Evolutionary conservation across 2,113 vertebrate species (phyloP).

Genomic region (Phycodurus eques): DNA sequence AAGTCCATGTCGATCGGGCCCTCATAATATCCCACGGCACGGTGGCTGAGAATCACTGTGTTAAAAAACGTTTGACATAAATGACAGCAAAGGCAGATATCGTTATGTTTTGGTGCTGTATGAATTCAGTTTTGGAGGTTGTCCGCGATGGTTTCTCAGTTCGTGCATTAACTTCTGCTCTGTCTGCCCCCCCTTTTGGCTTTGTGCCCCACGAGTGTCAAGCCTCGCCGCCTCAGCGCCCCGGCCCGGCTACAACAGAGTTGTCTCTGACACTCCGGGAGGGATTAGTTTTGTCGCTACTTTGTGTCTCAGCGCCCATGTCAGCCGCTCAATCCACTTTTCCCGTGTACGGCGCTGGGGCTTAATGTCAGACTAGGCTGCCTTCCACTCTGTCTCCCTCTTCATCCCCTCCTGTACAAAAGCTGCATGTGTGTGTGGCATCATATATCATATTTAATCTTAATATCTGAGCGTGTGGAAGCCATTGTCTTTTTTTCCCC

Average conservation of each 20-base stretch:
- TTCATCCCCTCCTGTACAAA: constrained; percentile 33
- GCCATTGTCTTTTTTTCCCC: constrained; percentile 15
- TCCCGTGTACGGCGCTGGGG: constrained; percentile 47
- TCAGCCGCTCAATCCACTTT: constrained; percentile 68
- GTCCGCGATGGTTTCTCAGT: not conserved
- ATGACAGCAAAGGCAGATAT: too few species aligned
- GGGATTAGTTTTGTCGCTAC: constrained; percentile 68
- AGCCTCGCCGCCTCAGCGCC: constrained; percentile 4
- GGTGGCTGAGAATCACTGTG: too few species aligned
- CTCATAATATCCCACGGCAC: too few species aligned
- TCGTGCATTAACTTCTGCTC: constrained; percentile 5
- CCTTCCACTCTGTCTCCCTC: constrained; percentile 56
- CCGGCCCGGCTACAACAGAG: constrained; percentile 27
- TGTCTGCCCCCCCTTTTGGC: constrained; percentile 19
- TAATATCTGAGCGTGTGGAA: constrained; percentile 25
- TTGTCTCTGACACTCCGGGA: constrained; percentile 54
- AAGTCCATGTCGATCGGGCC: too few species aligned
- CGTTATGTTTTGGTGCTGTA: too few species aligned
- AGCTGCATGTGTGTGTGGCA: constrained; percentile 2
- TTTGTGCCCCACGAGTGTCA: constrained; percentile 26
- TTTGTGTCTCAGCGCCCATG: constrained; percentile 60
- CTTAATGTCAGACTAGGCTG: constrained; percentile 67
- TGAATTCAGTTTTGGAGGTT: not conserved
- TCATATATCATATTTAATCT: constrained; percentile 27
- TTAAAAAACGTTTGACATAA: too few species aligned